Evolutionary conservation across 2,797 vertebrate species (phyloP).

Genomic region (Molossus molossus): DNA sequence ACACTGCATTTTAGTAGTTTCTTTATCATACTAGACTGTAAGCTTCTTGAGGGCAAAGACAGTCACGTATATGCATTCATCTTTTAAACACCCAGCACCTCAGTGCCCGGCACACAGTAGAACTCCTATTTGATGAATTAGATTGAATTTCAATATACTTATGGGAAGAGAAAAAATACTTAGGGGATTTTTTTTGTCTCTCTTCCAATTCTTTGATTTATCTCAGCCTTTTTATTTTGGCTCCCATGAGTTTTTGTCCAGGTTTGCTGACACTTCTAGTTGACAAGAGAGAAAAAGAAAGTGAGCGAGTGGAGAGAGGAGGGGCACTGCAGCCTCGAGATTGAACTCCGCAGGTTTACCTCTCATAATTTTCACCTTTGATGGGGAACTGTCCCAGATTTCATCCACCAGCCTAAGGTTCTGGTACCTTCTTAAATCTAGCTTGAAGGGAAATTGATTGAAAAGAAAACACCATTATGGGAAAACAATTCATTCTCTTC

Average conservation of each 20-base stretch:
- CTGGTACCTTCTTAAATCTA: conserved; percentile 90
- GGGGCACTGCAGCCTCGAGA: not conserved
- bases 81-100: not conserved
- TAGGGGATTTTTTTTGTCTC: not conserved
- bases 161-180: not conserved
- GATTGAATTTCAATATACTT: conserved; percentile 37
- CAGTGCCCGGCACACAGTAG: not conserved
- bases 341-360: conserved; percentile 79
- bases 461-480: conserved; percentile 90
- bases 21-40: not conserved
- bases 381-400: conserved; percentile 84
- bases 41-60: conserved; percentile 6
- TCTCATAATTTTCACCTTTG: conserved; percentile 88
- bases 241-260: conserved; percentile 17
- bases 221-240: conserved; percentile 53
- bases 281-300: conserved; percentile 75
- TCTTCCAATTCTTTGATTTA: conserved; percentile 64
- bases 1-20: not conserved
- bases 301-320: not conserved
- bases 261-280: conserved; percentile 70
- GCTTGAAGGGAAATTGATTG: conserved; percentile 91
- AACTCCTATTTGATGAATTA: conserved; percentile 14
- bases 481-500: conserved; percentile 90
- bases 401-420: conserved; percentile 79
- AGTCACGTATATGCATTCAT: not conserved